Evolutionary conservation across 2,113 vertebrate species (phyloP).

Genomic region (Mormyrus lacerda): DNA sequence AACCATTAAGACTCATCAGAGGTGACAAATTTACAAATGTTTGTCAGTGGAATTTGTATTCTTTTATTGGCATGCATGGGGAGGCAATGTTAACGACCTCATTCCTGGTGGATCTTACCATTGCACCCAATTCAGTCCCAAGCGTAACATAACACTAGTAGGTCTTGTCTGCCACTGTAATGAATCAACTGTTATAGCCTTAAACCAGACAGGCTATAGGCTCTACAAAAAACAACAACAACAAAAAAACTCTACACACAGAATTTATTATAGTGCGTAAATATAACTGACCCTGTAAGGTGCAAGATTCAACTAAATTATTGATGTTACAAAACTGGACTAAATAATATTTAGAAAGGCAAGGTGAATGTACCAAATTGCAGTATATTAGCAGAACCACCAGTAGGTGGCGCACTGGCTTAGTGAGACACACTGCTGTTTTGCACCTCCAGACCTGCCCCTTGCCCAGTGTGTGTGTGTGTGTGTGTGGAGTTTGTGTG

Average conservation of each 20-base stretch:
- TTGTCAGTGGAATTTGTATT: conserved; percentile 55
- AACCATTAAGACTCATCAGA: conserved; percentile 38
- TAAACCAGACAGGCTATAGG: conserved; percentile 58
- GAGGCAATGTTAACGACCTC: conserved; percentile 68
- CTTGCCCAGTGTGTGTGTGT: not conserved
- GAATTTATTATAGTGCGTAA: conserved; percentile 20
- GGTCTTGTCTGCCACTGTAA: conserved; percentile 64
- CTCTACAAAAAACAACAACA: conserved; percentile 42
- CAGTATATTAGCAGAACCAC: not conserved
- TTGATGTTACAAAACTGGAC: not conserved
- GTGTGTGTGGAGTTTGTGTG: not conserved
- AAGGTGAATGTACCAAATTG: not conserved
- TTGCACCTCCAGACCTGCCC: not conserved
- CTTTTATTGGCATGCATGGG: conserved; percentile 55
- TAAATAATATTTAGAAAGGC: not conserved
- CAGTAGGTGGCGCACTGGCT: not conserved
- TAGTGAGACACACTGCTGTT: not conserved
- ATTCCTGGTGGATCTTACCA: conserved; percentile 65
- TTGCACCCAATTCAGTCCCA: conserved; percentile 53
- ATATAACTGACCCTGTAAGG: not conserved
- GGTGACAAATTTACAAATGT: conserved; percentile 60
- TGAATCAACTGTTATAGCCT: conserved; percentile 72
- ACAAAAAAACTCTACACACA: conserved; percentile 43
- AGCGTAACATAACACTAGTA: conserved; percentile 62
- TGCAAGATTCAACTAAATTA: not conserved